phyloP scores from a whole-genome alignment of 2,888 invertebrate genomes.

The Trissoscelio sp. region DNA sequence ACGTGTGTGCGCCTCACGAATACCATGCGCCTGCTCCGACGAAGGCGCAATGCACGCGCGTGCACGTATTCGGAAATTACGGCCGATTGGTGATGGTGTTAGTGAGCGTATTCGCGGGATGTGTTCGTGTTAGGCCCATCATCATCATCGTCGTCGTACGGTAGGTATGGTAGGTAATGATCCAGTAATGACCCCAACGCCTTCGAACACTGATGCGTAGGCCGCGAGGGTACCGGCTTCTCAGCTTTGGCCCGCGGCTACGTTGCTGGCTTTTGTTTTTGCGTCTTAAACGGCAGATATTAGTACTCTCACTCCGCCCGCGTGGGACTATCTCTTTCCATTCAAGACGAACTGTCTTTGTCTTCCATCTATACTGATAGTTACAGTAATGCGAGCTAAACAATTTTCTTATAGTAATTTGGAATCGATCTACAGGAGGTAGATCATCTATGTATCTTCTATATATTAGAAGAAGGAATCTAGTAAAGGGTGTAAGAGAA shows the following conservation, averaged over 20 bases:
- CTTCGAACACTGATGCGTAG: constrained; percentile 74
- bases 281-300: constrained; percentile 67
- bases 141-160: constrained; percentile 78
- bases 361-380: too few species aligned
- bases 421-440: too few species aligned
- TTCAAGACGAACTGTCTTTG: too few species aligned
- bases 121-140: too few species aligned
- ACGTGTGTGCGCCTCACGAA: constrained; percentile 10
- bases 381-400: too few species aligned
- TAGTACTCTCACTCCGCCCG: constrained; percentile 53
- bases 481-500: too few species aligned
- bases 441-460: too few species aligned
- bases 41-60: constrained; percentile 32
- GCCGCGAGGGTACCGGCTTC: constrained; percentile 62
- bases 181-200: constrained; percentile 83
- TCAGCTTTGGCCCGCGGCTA: constrained; percentile 51
- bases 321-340: constrained; percentile 7
- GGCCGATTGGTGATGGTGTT: not conserved
- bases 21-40: constrained; percentile 38
- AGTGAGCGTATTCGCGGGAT: too few species aligned
- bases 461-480: too few species aligned
- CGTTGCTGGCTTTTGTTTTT: constrained; percentile 65
- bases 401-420: too few species aligned
- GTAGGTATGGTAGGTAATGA: constrained; percentile 83
- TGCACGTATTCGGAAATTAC: constrained; percentile 67